Percentiles rank a stretch among this genome's conserved stretches.
Evolutionary conservation across 2,113 vertebrate species (phyloP).

Genomic region (Thunnus thynnus): DNA sequence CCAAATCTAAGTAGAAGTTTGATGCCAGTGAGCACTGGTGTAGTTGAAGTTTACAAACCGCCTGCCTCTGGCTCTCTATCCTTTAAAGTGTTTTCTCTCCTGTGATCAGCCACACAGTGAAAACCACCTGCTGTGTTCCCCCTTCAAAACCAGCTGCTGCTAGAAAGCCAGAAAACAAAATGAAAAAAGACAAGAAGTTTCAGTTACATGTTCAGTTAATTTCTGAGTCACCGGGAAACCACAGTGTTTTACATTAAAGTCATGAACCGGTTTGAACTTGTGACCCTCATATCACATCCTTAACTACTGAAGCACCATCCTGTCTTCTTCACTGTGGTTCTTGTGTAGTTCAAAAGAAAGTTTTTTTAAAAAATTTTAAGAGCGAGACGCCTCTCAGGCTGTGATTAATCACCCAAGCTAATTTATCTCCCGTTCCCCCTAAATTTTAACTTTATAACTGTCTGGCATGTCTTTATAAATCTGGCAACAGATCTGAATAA

Average conservation of each 20-base stretch:
- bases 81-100: constrained; percentile 41
- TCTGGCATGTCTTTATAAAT: constrained; percentile 44
- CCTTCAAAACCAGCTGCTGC: constrained; percentile 20
- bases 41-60: background rate
- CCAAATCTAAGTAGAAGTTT: background rate
- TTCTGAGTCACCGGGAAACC: background rate
- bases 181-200: background rate
- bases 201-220: background rate
- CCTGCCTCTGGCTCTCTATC: constrained; percentile 14
- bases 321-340: background rate
- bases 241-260: background rate
- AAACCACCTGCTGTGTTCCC: constrained; percentile 57
- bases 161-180: constrained; percentile 28
- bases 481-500: constrained; percentile 50
- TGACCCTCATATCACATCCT: background rate
- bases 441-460: constrained; percentile 38
- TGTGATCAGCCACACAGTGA: constrained; percentile 51
- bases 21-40: background rate
- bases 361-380: constrained; percentile 5
- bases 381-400: background rate
- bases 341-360: background rate
- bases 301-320: background rate
- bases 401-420: constrained; percentile 28
- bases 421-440: constrained; percentile 31
- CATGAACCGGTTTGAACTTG: background rate